Evolutionary conservation across 2,888 invertebrate genomes (phyloP).

Genomic region (Proisotoma minuta): DNA sequence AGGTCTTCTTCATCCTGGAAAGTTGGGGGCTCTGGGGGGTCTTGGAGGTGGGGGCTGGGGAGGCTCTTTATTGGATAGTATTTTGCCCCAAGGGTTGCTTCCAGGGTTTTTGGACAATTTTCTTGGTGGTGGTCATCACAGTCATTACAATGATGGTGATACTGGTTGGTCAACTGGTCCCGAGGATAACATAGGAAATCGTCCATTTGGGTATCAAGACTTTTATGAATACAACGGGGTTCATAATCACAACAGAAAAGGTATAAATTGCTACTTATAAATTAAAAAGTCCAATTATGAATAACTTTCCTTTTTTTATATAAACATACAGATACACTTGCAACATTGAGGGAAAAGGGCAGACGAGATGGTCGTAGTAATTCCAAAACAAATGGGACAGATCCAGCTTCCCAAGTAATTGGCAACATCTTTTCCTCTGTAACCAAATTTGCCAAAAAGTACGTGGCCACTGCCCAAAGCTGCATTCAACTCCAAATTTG

Average conservation of each 20-base stretch:
- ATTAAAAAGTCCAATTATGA: neutral
- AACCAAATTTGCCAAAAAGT: neutral
- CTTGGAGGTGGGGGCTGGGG: neutral
- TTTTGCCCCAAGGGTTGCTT: conserved; percentile 1
- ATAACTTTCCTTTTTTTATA: neutral
- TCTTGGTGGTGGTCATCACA: neutral
- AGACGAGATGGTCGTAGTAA: neutral
- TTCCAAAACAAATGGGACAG: conserved; percentile 4
- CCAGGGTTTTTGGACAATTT: neutral
- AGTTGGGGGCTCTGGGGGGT: neutral
- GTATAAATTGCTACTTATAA: neutral
- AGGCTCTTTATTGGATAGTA: neutral
- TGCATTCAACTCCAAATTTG: neutral
- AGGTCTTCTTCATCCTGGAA: neutral
- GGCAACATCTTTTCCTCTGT: neutral
- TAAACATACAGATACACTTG: neutral
- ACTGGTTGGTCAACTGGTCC: neutral
- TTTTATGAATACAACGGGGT: conserved; percentile 13
- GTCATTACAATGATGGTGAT: neutral
- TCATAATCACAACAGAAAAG: conserved; percentile 11
- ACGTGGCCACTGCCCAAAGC: neutral
- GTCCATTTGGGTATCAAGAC: conserved; percentile 11
- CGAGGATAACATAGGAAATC: neutral
- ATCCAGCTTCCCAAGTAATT: neutral
- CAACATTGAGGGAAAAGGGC: neutral